A percentile compares a stretch with the other conserved stretches of the same genome.
Evolutionary conservation across 2,888 invertebrate genomes (phyloP).

Genomic region (Drosophila barbarae): DNA sequence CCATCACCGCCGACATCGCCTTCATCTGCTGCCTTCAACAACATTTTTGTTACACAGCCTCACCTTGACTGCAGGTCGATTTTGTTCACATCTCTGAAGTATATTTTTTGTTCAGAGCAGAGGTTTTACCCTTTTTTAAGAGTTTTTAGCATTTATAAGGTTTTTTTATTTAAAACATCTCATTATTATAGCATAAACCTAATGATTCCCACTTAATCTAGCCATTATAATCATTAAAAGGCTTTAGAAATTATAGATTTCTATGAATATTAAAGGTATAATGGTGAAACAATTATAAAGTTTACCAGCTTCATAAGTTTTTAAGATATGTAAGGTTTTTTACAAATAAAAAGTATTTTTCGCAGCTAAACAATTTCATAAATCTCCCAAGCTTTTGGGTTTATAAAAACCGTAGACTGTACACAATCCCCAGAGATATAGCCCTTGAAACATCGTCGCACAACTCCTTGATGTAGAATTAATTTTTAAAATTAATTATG

Average conservation of each 20-base stretch:
- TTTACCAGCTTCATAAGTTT: not conserved
- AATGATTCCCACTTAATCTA: not conserved
- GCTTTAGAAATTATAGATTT: not conserved
- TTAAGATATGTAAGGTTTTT: rapidly evolving
- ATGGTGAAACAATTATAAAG: not conserved
- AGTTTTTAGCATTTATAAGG: not conserved
- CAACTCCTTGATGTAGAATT: slow-evolving; percentile 37
- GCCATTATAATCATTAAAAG: not conserved
- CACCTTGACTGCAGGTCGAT: slow-evolving; percentile 14
- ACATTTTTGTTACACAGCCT: slow-evolving; percentile 39
- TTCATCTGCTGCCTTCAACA: slow-evolving; percentile 28
- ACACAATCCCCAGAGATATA: slow-evolving; percentile 7
- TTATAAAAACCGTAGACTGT: not conserved
- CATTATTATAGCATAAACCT: not conserved
- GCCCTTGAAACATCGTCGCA: slow-evolving; percentile 1
- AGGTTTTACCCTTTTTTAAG: not conserved
- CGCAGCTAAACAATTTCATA: not conserved
- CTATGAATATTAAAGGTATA: not conserved
- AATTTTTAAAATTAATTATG: slow-evolving; percentile 70
- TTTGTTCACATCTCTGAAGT: slow-evolving; percentile 10
- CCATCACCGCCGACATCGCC: not conserved
- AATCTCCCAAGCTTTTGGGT: not conserved
- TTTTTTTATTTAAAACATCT: not conserved
- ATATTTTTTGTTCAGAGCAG: not conserved
- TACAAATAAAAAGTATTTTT: not conserved